These are phyloP conservation scores for Monomorium pharaonis DNA, from an alignment of 1,140 invertebrate species.

Conservation along the genomic window DNA sequence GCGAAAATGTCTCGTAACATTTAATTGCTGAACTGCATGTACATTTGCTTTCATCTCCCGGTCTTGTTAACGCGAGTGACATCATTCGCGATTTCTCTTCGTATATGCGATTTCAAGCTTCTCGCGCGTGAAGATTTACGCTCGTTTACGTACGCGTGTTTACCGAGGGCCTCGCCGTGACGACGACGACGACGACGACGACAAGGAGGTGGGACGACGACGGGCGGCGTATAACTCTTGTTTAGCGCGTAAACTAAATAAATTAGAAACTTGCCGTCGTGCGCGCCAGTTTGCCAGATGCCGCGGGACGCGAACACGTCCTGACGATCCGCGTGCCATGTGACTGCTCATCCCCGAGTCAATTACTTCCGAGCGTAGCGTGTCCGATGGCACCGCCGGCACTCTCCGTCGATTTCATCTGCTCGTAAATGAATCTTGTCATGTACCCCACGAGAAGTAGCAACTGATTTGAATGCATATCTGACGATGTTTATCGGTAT, in stretches of 20 bases:
- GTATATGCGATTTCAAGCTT: neutral
- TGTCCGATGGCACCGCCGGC: conserved; percentile 34
- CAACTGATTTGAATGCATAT: neutral
- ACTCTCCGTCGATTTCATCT: conserved; percentile 51
- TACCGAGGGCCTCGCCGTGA: neutral
- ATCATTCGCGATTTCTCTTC: conserved; percentile 21
- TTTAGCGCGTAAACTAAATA: conserved; percentile 58
- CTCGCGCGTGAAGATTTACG: neutral
- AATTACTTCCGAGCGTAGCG: conserved; percentile 55
- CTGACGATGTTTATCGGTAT: neutral
- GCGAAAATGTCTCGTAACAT: conserved; percentile 9
- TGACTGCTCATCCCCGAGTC: conserved; percentile 57
- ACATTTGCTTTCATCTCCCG: conserved; percentile 13
- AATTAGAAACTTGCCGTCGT: conserved; percentile 66
- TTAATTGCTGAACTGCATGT: neutral
- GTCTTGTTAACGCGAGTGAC: neutral
- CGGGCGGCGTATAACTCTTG: conserved; percentile 37
- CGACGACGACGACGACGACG: neutral
- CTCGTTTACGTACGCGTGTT: conserved; percentile 6
- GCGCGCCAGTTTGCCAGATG: conserved; percentile 59
- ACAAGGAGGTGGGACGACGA: conserved; percentile 5
- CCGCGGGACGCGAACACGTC: conserved; percentile 30
- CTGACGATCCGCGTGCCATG: conserved; percentile 35
- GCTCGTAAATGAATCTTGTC: conserved; percentile 58
- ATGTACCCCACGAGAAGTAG: neutral